Evolutionary conservation across 2,888 invertebrate species (phyloP), one percentile per base, ranked within the genome.

Genomic region (Cephus pulcher): DNA sequence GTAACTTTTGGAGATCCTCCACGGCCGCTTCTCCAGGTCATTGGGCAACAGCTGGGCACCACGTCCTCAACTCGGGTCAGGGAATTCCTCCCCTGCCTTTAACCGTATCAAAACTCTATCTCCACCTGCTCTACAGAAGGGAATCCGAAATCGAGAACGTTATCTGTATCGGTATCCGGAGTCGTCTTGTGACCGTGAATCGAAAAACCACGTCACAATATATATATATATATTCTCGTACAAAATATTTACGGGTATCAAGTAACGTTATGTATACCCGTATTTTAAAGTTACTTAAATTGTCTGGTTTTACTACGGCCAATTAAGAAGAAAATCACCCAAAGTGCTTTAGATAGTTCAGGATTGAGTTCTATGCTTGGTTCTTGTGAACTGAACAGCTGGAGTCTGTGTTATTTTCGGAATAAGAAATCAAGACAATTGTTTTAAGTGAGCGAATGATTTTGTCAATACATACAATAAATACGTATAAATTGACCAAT

Each of bases 221-320:
- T 34, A 34, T 34, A 37, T 71, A 40, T 75, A 71, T 74, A 75
- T 74, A 73, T 34, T 23, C 74, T 76, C 15, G 34, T 69, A 32
- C 15, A 69, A 34, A 69, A 23, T 9, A 56, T 56, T 23, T 56
- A 23, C 23, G 9, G 23, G 23, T 56, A 23, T 56, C 6, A 56
- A 56, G 56, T 56, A 23, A 56, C 9, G 70, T 30, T 6, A 15
- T 71, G 32, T 73, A 70, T 73, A 75, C 73, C 40, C 82, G 82
- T 84, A 84, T 85, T 84, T 84, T 79, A 84, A 81, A 73, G 77
- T 74, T 83, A 81, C 83, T 86, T 82, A 82, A 85, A 83, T 80
- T 82, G 84, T 84, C 83, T 30, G 9, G 74, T 80, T 76, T 80
- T 73, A 80, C 74, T 34, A 12, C 23, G 32, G 71, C 71, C 71